Conservation (phyloP, 2,113 vertebrate genomes). For the Fulmarus glacialis region DNA sequence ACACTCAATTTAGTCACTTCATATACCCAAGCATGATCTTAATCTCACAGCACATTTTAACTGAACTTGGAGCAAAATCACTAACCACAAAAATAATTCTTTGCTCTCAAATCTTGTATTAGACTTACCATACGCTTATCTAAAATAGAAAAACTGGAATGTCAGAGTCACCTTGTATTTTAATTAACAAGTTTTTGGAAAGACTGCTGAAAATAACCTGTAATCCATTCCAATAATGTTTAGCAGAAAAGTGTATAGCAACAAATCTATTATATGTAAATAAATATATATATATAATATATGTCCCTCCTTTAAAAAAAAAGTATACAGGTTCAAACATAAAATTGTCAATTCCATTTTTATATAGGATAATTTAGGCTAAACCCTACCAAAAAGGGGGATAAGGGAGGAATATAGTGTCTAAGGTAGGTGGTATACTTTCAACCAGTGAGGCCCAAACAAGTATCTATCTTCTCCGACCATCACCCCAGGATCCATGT, state of each 20-base stretch:
- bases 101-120: not conserved
- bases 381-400: not conserved
- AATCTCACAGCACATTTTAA: not conserved
- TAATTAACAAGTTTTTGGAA: not conserved
- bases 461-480: not conserved
- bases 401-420: rapidly evolving
- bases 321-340: not conserved
- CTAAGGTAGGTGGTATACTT: not conserved
- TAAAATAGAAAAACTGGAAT: not conserved
- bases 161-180: not conserved
- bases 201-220: not conserved
- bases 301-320: not conserved
- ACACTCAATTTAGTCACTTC: not conserved
- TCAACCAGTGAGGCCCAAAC: not conserved
- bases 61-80: not conserved
- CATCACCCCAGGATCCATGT: not conserved
- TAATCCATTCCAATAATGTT: not conserved
- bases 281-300: not conserved
- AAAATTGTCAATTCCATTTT: not conserved
- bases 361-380: not conserved
- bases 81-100: not conserved
- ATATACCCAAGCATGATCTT: not conserved
- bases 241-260: not conserved
- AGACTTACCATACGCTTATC: not conserved
- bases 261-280: not conserved